These are phyloP conservation scores for Lypha dubia DNA, from an alignment of 2,888 invertebrate genomes.

Conservation along the genomic window DNA sequence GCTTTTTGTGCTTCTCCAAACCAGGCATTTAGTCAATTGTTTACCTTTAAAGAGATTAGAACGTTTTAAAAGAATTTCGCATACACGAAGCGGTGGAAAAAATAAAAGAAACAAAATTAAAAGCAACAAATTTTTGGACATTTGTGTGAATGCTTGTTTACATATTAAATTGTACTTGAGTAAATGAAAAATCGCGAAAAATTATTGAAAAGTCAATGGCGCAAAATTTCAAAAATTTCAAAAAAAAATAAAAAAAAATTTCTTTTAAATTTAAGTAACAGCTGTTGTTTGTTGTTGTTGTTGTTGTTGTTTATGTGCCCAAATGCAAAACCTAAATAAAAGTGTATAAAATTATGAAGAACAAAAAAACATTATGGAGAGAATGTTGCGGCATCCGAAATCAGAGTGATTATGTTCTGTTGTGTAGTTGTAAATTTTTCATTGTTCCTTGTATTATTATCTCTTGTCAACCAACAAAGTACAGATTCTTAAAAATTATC, in stretches of 20 bases:
- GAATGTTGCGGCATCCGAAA: too few relatives aligned
- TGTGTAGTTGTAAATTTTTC: too few relatives aligned
- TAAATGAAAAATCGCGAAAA: slow-evolving; percentile 3
- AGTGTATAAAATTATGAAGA: not conserved
- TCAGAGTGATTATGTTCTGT: too few relatives aligned
- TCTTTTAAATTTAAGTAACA: not conserved
- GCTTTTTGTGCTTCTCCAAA: slow-evolving; percentile 53
- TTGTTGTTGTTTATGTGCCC: not conserved
- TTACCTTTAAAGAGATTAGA: slow-evolving; percentile 64
- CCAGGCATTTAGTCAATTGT: slow-evolving; percentile 60
- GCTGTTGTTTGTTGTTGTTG: slow-evolving; percentile 24
- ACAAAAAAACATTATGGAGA: too few relatives aligned
- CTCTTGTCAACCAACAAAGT: too few relatives aligned
- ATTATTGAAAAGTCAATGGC: slow-evolving; percentile 34
- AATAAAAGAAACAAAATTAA: not conserved
- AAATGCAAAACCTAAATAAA: not conserved
- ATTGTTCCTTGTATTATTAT: too few relatives aligned
- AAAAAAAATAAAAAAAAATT: slow-evolving; percentile 1
- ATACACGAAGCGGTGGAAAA: slow-evolving; percentile 6
- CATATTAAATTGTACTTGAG: not conserved
- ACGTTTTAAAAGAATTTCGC: slow-evolving; percentile 43
- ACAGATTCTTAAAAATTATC: not conserved
- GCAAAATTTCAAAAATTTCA: too few relatives aligned
- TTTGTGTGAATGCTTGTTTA: not conserved
- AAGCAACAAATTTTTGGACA: slow-evolving; percentile 19